phyloP scores from a whole-genome alignment of 2,113 vertebrate species.

The Parus major region DNA sequence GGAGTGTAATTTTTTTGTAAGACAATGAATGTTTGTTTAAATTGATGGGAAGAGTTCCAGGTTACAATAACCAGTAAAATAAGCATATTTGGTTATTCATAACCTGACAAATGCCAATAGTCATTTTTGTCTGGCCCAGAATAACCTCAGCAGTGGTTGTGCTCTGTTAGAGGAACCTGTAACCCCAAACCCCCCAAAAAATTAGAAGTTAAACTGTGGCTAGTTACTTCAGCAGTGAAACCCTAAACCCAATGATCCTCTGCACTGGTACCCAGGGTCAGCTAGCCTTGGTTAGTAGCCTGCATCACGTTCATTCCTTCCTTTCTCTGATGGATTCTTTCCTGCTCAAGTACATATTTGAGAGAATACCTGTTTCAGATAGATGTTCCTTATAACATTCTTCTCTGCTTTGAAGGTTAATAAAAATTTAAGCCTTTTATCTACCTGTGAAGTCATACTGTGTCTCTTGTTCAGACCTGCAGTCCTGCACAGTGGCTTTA shows the following conservation, averaged over 20 bases:
- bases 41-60: background rate
- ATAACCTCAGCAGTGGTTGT: background rate
- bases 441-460: rapidly evolving
- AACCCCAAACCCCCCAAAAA: background rate
- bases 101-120: background rate
- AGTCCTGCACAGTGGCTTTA: background rate
- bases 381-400: background rate
- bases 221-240: background rate
- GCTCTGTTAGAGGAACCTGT: background rate
- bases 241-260: background rate
- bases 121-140: background rate
- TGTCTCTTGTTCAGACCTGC: background rate
- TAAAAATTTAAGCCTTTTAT: background rate
- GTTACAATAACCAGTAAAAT: background rate
- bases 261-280: background rate
- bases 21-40: background rate
- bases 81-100: background rate
- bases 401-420: background rate
- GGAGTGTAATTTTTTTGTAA: background rate
- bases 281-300: background rate
- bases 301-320: background rate
- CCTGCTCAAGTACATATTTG: background rate
- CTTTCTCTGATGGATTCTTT: background rate
- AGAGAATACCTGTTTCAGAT: background rate
- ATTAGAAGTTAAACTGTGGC: background rate